phyloP scores from a whole-genome alignment of 2,888 invertebrate species.

The Heliconius cydno region DNA sequence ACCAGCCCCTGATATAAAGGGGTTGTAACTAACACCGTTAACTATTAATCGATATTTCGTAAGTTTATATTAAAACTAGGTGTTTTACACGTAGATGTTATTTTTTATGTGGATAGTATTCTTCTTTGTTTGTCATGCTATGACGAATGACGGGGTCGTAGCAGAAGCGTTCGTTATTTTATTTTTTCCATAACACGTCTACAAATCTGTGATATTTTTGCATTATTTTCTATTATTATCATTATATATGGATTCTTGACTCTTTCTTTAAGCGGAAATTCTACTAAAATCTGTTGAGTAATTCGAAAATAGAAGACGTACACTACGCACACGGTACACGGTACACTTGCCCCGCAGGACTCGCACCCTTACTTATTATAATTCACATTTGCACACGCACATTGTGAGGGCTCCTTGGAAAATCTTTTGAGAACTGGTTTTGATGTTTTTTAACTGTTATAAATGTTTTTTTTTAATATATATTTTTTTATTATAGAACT shows the following conservation, averaged over 20 bases:
- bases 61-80: not conserved
- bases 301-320: no score
- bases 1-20: conserved; percentile 7
- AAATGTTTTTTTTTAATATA: not conserved
- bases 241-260: not conserved
- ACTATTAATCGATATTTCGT: not conserved
- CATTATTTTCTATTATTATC: not conserved
- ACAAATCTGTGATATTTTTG: no score
- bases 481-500: not conserved
- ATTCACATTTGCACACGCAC: conserved; percentile 44
- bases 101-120: no score
- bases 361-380: conserved; percentile 44
- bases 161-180: no score
- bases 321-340: no score
- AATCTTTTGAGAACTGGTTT: conserved; percentile 25
- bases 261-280: not conserved
- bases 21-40: not conserved
- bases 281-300: not conserved
- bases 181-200: no score
- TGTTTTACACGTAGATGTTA: not conserved
- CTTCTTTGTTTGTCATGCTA: no score
- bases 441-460: conserved; percentile 21
- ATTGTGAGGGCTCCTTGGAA: conserved; percentile 32
- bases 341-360: conserved; percentile 36
- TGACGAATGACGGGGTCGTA: no score